Evolutionary conservation across 2,113 vertebrate genomes (phyloP).

Genomic region (Cariama cristata): DNA sequence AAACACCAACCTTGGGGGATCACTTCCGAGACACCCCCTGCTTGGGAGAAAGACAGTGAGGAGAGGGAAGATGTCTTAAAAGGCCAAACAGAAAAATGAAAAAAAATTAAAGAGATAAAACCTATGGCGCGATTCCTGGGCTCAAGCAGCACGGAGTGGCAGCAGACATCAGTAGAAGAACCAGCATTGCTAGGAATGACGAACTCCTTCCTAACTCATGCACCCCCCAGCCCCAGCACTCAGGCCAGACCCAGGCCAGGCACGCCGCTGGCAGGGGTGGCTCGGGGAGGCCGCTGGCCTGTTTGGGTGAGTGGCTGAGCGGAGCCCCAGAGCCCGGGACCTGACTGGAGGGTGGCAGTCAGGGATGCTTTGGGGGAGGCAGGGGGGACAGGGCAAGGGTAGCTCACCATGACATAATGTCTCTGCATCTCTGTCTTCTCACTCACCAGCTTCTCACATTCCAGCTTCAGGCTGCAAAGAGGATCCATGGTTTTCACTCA

Average conservation of each 20-base stretch:
- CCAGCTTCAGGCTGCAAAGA: slow-evolving; percentile 79
- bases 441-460: slow-evolving; percentile 82
- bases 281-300: background rate
- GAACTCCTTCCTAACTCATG: background rate
- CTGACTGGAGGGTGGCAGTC: rapidly evolving
- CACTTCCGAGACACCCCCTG: background rate
- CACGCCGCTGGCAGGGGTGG: rapidly evolving
- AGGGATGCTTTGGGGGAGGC: background rate
- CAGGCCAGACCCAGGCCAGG: background rate
- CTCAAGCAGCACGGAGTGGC: background rate
- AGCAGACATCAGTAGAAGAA: background rate
- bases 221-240: background rate
- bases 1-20: background rate
- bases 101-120: background rate
- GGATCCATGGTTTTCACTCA: background rate
- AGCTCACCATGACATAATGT: slow-evolving; percentile 84
- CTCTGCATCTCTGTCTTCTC: slow-evolving; percentile 86
- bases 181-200: background rate
- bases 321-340: background rate
- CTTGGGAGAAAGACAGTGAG: background rate
- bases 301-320: rapidly evolving
- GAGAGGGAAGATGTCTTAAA: background rate
- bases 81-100: background rate
- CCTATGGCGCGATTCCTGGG: background rate
- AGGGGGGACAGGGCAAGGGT: background rate